Conservation (phyloP, 1,140 invertebrate species). For the Trachymyrmex septentrionalis region DNA sequence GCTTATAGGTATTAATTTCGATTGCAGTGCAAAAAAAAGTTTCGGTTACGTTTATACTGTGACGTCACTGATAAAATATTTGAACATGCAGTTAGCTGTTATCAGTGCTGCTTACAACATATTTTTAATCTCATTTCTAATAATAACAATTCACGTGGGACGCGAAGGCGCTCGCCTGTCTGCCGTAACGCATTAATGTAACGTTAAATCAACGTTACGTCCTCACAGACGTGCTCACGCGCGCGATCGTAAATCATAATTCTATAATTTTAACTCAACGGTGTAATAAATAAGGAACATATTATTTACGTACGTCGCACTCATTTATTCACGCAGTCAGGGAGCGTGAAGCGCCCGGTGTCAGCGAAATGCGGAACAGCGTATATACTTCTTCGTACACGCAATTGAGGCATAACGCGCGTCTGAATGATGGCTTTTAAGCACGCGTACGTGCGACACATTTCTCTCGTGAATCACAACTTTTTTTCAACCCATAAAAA, state of each 20-base stretch:
- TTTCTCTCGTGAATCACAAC: background rate
- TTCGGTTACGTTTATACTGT: background rate
- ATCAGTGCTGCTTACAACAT: background rate
- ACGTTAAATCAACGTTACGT: slow-evolving; percentile 25
- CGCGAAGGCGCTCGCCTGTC: background rate
- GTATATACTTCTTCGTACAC: slow-evolving; percentile 25
- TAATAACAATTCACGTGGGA: background rate
- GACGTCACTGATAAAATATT: background rate
- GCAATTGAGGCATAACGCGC: slow-evolving; percentile 45
- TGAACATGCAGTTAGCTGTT: background rate
- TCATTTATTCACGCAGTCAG: background rate
- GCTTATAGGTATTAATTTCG: background rate
- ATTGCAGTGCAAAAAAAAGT: background rate
- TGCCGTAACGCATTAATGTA: slow-evolving; percentile 7
- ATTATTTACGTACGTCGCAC: slow-evolving; percentile 11
- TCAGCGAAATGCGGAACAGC: slow-evolving; percentile 52
- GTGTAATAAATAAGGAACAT: slow-evolving; percentile 13
- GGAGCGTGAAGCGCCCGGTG: slow-evolving; percentile 37
- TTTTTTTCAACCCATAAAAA: background rate
- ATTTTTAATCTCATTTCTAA: background rate
- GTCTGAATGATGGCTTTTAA: background rate
- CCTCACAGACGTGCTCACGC: background rate
- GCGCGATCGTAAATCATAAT: slow-evolving; percentile 41
- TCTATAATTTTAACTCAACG: slow-evolving; percentile 14
- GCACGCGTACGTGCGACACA: slow-evolving; percentile 23